Conservation (phyloP, 2,888 invertebrate species). For the Anoplius nigerrimus region DNA sequence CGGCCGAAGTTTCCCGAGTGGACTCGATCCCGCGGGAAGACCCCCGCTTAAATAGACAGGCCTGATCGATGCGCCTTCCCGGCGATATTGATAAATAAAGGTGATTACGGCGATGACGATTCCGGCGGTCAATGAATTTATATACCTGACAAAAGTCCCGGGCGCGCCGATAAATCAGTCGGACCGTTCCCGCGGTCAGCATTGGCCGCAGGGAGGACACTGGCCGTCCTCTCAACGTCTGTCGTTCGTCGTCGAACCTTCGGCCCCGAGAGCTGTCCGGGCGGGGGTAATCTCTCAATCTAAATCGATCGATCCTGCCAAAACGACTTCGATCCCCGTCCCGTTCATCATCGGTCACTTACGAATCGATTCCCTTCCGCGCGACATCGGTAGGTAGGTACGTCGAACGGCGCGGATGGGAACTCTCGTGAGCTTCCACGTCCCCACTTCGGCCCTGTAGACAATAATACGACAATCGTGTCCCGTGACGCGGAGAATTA, state of each 20-base stretch:
- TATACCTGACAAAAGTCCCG: constrained; percentile 57
- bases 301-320: constrained; percentile 70
- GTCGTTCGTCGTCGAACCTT: constrained; percentile 4
- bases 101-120: constrained; percentile 62
- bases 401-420: neutral
- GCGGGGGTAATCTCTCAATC: constrained; percentile 68
- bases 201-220: neutral
- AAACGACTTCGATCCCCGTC: constrained; percentile 62
- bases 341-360: constrained; percentile 59
- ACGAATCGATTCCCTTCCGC: constrained; percentile 53
- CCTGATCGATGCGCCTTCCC: constrained; percentile 55
- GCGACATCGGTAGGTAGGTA: neutral
- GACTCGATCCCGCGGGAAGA: constrained; percentile 44
- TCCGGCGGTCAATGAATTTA: constrained; percentile 60
- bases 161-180: constrained; percentile 51
- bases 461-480: no score
- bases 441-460: neutral
- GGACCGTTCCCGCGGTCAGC: constrained; percentile 11
- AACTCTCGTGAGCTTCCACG: neutral
- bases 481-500: no score
- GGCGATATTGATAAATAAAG: constrained; percentile 60
- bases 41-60: constrained; percentile 52
- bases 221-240: constrained; percentile 5
- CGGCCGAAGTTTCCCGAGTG: neutral
- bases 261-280: neutral